A percentile compares a stretch with the other conserved stretches of the same genome.
Conservation (phyloP, 2,113 vertebrate species). For the Platycercus adscitus region DNA sequence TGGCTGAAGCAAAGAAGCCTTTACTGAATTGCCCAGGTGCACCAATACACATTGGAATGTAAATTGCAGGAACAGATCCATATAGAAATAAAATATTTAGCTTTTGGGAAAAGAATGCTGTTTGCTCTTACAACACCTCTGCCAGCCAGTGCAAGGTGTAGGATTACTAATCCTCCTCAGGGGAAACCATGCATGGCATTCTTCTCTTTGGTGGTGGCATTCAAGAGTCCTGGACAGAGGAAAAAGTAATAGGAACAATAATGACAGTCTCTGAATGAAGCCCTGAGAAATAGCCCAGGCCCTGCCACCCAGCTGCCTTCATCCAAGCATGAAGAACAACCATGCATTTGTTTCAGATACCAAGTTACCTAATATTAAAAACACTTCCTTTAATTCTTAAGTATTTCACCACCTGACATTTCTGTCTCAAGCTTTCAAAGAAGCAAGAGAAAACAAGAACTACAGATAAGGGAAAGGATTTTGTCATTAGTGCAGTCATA, state of each 20-base stretch:
- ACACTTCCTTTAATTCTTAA: slow-evolving; percentile 27
- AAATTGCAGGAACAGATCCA: not conserved
- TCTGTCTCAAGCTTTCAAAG: not conserved
- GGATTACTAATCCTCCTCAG: slow-evolving; percentile 52
- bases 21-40: not conserved
- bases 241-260: slow-evolving; percentile 27
- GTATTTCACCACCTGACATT: slow-evolving; percentile 14
- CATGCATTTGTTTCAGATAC: slow-evolving; percentile 21
- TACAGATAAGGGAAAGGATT: not conserved
- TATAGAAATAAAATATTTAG: not conserved
- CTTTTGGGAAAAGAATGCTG: not conserved
- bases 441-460: not conserved
- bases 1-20: not conserved
- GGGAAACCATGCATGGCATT: slow-evolving; percentile 58
- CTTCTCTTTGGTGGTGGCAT: slow-evolving; percentile 31
- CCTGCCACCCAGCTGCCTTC: slow-evolving; percentile 19
- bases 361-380: slow-evolving; percentile 47
- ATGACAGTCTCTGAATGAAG: slow-evolving; percentile 32
- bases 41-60: not conserved
- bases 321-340: slow-evolving; percentile 50
- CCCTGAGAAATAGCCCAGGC: slow-evolving; percentile 12
- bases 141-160: slow-evolving; percentile 18
- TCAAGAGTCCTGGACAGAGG: not conserved
- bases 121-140: slow-evolving; percentile 19
- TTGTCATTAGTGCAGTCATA: not conserved